phyloP scores from a whole-genome alignment of 2,888 invertebrate species.

The Eupithecia exiguata region DNA sequence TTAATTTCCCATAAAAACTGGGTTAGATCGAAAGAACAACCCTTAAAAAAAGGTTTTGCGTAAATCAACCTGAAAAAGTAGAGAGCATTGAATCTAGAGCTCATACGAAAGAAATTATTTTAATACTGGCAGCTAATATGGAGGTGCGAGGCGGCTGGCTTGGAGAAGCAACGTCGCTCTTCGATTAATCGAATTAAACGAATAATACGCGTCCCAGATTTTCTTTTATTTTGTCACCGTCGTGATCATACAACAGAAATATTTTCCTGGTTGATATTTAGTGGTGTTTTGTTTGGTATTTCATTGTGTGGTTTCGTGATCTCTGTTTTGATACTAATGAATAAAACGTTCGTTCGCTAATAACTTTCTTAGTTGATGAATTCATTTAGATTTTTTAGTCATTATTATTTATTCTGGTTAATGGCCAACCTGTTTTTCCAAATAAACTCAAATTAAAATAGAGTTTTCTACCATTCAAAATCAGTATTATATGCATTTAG shows the following conservation, averaged over 20 bases:
- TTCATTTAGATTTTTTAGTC: background rate
- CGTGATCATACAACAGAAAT: constrained; percentile 36
- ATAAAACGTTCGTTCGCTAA: background rate
- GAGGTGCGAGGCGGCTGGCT: background rate
- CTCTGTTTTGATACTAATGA: constrained; percentile 10
- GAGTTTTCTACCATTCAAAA: background rate
- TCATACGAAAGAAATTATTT: background rate
- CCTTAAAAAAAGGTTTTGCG: background rate
- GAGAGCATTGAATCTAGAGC: background rate
- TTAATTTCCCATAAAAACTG: constrained; percentile 54
- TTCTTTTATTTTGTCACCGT: constrained; percentile 37
- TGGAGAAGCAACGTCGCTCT: constrained; percentile 46
- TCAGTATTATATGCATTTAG: background rate
- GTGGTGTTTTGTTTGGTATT: constrained; percentile 24
- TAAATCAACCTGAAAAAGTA: background rate
- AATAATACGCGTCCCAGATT: constrained; percentile 45
- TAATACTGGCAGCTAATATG: background rate
- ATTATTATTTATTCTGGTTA: background rate
- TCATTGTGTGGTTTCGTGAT: constrained; percentile 11
- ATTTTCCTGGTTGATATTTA: constrained; percentile 24
- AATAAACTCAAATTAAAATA: background rate
- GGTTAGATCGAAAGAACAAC: background rate
- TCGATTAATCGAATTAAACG: constrained; percentile 55
- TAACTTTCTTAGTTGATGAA: background rate
- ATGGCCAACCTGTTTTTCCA: background rate